Evolutionary conservation across 2,888 invertebrate genomes (phyloP).

Genomic region (Lepidochitona cinerea): DNA sequence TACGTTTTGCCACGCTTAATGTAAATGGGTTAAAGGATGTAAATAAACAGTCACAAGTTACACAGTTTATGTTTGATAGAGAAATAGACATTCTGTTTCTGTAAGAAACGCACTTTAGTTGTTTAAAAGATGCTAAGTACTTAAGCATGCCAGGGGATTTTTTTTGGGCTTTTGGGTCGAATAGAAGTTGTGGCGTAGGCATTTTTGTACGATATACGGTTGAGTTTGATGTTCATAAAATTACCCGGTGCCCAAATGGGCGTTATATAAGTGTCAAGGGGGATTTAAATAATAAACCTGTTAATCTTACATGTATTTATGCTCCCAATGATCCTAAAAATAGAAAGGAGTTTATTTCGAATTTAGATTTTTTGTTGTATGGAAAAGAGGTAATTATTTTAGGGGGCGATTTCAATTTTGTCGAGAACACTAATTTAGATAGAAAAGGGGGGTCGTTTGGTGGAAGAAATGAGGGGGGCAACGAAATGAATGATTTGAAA

Average conservation of each 20-base stretch:
- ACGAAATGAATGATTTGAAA: slow-evolving; percentile 14
- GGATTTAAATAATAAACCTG: not conserved
- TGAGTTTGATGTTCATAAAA: too few relatives aligned
- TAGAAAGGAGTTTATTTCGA: not conserved
- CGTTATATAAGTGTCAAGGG: not conserved
- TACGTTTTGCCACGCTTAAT: not conserved
- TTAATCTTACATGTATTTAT: not conserved
- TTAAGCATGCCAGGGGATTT: not conserved
- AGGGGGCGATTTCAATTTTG: slow-evolving; percentile 26
- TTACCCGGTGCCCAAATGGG: not conserved
- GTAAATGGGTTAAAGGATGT: not conserved
- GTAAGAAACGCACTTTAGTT: not conserved
- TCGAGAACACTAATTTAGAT: slow-evolving; percentile 15
- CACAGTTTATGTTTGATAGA: not conserved
- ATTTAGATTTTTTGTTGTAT: not conserved
- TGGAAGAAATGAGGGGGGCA: slow-evolving; percentile 5
- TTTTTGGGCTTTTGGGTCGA: not conserved
- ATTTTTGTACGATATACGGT: not conserved
- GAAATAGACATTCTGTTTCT: not conserved
- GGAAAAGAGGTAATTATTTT: slow-evolving; percentile 9
- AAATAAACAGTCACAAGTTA: not conserved
- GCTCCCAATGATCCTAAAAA: not conserved
- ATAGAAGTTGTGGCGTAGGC: not conserved
- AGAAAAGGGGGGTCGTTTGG: slow-evolving; percentile 20
- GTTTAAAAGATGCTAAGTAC: not conserved